phyloP scores from a whole-genome alignment of 2,888 invertebrate genomes.

The Oxyscelio sp. region DNA sequence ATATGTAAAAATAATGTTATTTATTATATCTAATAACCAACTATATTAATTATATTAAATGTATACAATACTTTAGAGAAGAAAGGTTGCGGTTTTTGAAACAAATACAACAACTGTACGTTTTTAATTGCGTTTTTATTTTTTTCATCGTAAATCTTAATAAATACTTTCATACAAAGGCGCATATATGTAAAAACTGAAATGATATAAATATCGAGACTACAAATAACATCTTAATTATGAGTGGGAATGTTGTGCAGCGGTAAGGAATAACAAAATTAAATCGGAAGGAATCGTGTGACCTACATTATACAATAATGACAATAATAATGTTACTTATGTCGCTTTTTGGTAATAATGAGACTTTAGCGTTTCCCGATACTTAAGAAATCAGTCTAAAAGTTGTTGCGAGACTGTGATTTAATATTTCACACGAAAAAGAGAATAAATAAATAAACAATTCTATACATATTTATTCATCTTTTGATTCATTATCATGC shows the following conservation, averaged over 20 bases:
- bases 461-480: constrained; percentile 49
- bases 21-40: too few species aligned
- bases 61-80: too few species aligned
- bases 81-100: too few species aligned
- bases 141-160: constrained; percentile 81
- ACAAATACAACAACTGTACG: too few species aligned
- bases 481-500: constrained; percentile 81
- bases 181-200: constrained; percentile 58
- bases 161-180: constrained; percentile 73
- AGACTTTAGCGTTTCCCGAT: constrained; percentile 45
- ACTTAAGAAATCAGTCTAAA: constrained; percentile 52
- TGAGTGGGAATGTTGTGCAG: constrained; percentile 45
- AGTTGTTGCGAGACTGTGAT: constrained; percentile 28
- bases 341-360: constrained; percentile 59
- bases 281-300: constrained; percentile 44
- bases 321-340: constrained; percentile 26
- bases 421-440: constrained; percentile 17
- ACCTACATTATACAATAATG: constrained; percentile 42
- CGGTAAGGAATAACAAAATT: constrained; percentile 54
- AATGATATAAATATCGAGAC: constrained; percentile 53
- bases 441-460: constrained; percentile 47
- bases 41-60: too few species aligned
- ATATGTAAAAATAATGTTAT: too few species aligned
- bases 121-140: constrained; percentile 73
- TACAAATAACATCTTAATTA: constrained; percentile 52